Evolutionary conservation across 2,888 invertebrate genomes (phyloP).

Genomic region (Gastracanthus pulcherrimus): DNA sequence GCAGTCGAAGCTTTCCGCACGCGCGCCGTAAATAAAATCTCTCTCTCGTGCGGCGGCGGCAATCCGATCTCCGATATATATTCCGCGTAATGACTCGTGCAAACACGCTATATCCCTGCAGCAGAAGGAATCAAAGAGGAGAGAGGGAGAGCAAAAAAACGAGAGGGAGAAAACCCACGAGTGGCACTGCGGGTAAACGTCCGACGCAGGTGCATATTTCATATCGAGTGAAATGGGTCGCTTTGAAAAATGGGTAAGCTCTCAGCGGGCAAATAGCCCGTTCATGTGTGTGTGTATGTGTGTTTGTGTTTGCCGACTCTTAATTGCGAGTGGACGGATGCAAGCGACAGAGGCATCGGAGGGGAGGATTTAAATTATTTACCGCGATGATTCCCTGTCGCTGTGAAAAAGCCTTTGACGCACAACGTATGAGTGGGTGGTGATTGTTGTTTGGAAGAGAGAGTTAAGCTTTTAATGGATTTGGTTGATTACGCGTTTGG

Average conservation of each 20-base stretch:
- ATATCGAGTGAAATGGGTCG: constrained; percentile 22
- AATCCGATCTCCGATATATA: background rate
- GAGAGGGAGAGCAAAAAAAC: background rate
- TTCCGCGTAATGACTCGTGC: constrained; percentile 5
- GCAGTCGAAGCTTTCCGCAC: background rate
- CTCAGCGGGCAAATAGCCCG: background rate
- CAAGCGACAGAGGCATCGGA: too few species aligned
- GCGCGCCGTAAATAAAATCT: background rate
- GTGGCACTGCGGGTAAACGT: background rate
- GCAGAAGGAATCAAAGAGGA: background rate
- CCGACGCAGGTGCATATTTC: constrained; percentile 23
- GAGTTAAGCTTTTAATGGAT: too few species aligned
- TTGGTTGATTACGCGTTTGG: too few species aligned
- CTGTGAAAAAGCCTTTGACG: too few species aligned
- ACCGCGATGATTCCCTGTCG: too few species aligned
- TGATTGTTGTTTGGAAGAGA: too few species aligned
- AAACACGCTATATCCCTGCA: background rate
- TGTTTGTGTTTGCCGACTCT: too few species aligned
- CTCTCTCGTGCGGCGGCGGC: too few species aligned
- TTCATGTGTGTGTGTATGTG: background rate
- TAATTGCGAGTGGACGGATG: constrained; percentile 21
- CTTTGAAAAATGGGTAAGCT: background rate
- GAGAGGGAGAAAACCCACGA: background rate
- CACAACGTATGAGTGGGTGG: too few species aligned
- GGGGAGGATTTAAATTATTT: too few species aligned